Base-by-base conservation (phyloP, 2,113 vertebrate species). In the Leptobrachium ailaonicum region DNA sequence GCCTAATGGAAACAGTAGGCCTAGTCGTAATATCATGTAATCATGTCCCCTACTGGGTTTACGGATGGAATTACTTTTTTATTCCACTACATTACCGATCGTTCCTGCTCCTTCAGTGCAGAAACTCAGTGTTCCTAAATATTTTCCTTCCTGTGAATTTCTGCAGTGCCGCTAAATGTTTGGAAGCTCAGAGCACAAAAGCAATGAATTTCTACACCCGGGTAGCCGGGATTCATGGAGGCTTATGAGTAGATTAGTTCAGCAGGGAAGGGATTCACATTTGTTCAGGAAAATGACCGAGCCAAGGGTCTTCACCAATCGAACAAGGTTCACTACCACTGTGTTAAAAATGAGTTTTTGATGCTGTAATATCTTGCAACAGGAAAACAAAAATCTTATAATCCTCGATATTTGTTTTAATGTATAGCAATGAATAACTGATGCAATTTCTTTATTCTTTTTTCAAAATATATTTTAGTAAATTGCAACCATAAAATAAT, bases 261-360 rank as follows among this genome's bases (percentile, higher is more conserved):
- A 80, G 70, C 77, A 66, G 60, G 62, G 63, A 73, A 73, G 60
- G 43, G 53, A 79, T 54, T 79, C 45, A 42, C 44, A 79, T 73
- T 75, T 75, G 11, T 75, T 66, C 45, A 44, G 20, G 2, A 58
- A 72, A 73, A 73, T 79, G 20, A 53, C 53, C 66, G 43, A 71
- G 41, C 32, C 56, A 73, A 70, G 45, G 58, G 44, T 79, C 60
- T 73, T 12, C 5, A 43, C 13, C 14, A 66, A 43, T 32, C 64
- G 63, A 11, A 43, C n/a, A 9, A 2, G 32, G 60, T 66, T 64
- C 44, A 32, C 44, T 11, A 58, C 13, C 42, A 62, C 42, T 40
- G n/a, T 67, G 32, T 54, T 54, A 60, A 60, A 60, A 60, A 60
- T 12, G 13, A 3, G 56, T 60, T 60, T 60, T 14, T 12, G 50